Conservation (phyloP, 2,888 invertebrate genomes). For the Ormyrus labotus region DNA sequence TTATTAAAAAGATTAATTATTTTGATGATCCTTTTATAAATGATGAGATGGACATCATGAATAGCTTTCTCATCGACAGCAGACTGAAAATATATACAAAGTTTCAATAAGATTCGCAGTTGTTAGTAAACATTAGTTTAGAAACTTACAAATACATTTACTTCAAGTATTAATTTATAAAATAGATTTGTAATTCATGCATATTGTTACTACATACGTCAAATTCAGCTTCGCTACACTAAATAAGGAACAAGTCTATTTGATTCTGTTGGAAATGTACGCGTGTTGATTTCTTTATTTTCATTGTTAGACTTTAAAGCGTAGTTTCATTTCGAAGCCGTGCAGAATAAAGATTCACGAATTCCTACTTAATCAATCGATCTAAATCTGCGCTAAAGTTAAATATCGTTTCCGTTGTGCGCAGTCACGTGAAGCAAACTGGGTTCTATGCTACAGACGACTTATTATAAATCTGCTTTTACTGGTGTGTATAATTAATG, state of each 20-base stretch:
- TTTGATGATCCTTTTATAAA: slow-evolving; percentile 34
- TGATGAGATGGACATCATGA: slow-evolving; percentile 10
- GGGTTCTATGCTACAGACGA: too few species aligned
- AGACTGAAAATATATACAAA: slow-evolving; percentile 41
- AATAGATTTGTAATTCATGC: not conserved
- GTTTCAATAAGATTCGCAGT: not conserved
- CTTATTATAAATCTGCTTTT: too few species aligned
- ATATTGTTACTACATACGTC: not conserved
- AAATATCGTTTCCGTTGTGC: not conserved
- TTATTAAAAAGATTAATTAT: not conserved
- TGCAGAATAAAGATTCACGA: slow-evolving; percentile 9
- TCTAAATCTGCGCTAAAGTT: not conserved
- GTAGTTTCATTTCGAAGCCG: too few species aligned
- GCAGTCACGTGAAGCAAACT: too few species aligned
- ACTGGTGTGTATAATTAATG: too few species aligned
- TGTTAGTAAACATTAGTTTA: slow-evolving; percentile 14
- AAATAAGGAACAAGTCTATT: not conserved
- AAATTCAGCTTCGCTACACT: not conserved
- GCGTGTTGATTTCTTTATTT: too few species aligned
- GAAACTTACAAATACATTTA: not conserved
- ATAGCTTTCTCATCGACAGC: slow-evolving; percentile 10
- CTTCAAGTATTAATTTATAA: not conserved
- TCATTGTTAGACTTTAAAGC: too few species aligned
- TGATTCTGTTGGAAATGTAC: not conserved
- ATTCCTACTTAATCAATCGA: slow-evolving; percentile 24